Evolutionary conservation across 2,797 vertebrate genomes (phyloP), one percentile per base, ranked within the genome.

Genomic region (Takifugu ocellatus): DNA sequence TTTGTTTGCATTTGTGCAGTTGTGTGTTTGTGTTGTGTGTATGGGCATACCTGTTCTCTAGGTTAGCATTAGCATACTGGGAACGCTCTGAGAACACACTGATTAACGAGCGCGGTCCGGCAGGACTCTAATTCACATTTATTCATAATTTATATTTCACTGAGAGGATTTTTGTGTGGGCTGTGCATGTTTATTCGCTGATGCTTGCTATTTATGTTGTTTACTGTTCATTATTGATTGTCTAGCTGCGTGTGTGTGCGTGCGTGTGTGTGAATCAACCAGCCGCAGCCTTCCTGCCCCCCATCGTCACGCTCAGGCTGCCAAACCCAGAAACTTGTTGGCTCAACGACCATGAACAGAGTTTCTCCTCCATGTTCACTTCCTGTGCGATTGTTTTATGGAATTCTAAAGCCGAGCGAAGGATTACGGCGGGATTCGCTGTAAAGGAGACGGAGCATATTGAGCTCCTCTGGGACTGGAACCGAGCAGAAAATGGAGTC

Each of bases 91-190:
- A 72, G 78, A 82, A 61, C 56, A 42, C 61, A 49, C 66, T 85
- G 86, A 85, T 85, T 78, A 85, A 86, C 78, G 79, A 84, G 78
- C 71, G 49, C 57, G 8, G 67, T 65, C 60, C 77, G 74, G 70
- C 70, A 66, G 68, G 58, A 62, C 78, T 67, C 77, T 86, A 83
- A 86, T 82, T 88, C 81, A 83, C 59, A 65, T 71, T 62, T 77
- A 83, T 82, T 86, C 75, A 86, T 84, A 83, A 85, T 82, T 87
- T 74, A 78, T 72, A 68, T 72, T 81, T 75, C 54, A 66, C 65
- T 29, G 63, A 61, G 66, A 72, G 70, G 65, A 51, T 70, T 82
- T 82, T 69, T 42, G 55, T 26, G 45, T 59, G 59, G 51, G 58
- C 51, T 76, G 79, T 83, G 75, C 74, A 66, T 74, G 77, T 52